phyloP scores from a whole-genome alignment of 2,113 vertebrate genomes.

The Isurus oxyrinchus region DNA sequence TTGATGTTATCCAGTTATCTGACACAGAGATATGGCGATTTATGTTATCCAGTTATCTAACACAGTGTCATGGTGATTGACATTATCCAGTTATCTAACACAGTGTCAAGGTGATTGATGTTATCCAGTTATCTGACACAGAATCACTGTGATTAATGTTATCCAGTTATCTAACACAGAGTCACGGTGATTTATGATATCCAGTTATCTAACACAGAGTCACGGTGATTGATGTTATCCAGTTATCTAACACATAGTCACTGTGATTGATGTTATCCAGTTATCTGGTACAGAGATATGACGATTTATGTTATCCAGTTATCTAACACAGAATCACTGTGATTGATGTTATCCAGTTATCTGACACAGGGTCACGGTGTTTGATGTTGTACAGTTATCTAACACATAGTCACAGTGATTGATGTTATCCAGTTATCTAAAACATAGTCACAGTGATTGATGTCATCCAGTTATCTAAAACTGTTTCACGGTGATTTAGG shows the following conservation, averaged over 20 bases:
- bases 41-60: too few species aligned
- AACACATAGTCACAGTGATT: background rate
- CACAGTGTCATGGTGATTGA: too few species aligned
- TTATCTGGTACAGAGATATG: background rate
- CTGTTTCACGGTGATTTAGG: too few species aligned
- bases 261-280: background rate
- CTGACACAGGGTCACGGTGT: background rate
- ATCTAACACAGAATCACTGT: background rate
- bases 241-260: background rate
- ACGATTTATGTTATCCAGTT: background rate
- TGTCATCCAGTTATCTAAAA: too few species aligned
- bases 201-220: background rate
- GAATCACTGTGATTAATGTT: background rate
- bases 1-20: too few species aligned
- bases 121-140: background rate
- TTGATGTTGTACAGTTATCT: background rate
- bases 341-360: background rate
- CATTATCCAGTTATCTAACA: too few species aligned
- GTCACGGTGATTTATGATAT: too few species aligned
- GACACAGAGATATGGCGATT: too few species aligned
- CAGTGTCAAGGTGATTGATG: background rate
- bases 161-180: background rate
- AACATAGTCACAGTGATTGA: too few species aligned
- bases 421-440: too few species aligned
- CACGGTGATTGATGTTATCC: background rate